Conservation (phyloP, 1,140 invertebrate genomes). For the Leguminivora glycinivorella region DNA sequence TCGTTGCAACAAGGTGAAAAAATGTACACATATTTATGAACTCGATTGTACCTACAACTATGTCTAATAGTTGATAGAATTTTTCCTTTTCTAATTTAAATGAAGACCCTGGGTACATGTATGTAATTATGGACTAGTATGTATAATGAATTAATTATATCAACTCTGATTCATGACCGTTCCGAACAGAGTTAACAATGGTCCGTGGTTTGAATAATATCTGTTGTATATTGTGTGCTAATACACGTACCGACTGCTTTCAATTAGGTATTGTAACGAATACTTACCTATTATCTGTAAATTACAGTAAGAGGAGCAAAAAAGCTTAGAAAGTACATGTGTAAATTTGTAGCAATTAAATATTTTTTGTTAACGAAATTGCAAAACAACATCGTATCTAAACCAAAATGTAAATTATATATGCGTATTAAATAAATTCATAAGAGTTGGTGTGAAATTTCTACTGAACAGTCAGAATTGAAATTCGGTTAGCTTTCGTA, state of each 20-base stretch:
- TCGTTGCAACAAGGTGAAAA: no score
- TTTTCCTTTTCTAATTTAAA: not conserved
- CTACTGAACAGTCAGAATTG: no score
- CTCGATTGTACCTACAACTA: no score
- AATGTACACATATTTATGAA: no score
- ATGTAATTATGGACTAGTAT: not conserved
- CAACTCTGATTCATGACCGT: constrained; percentile 28
- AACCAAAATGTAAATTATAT: no score
- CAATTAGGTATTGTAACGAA: constrained; percentile 29
- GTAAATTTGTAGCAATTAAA: no score
- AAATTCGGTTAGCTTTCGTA: no score
- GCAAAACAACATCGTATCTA: no score
- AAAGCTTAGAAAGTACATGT: not conserved
- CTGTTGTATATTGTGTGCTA: constrained; percentile 37
- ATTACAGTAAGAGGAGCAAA: not conserved
- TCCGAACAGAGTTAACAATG: constrained; percentile 34
- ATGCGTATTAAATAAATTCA: no score
- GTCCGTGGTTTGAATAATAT: constrained; percentile 34
- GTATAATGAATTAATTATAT: constrained; percentile 18
- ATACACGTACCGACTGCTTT: constrained; percentile 31
- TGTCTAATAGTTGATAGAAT: no score
- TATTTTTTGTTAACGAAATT: no score
- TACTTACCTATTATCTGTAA: constrained; percentile 6
- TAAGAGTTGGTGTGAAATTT: no score
- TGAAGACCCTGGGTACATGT: not conserved